Percentiles rank a stretch among this genome's conserved stretches.
Evolutionary conservation across 2,797 vertebrate genomes (phyloP).

Genomic region (Neopelma chrysocephalum): DNA sequence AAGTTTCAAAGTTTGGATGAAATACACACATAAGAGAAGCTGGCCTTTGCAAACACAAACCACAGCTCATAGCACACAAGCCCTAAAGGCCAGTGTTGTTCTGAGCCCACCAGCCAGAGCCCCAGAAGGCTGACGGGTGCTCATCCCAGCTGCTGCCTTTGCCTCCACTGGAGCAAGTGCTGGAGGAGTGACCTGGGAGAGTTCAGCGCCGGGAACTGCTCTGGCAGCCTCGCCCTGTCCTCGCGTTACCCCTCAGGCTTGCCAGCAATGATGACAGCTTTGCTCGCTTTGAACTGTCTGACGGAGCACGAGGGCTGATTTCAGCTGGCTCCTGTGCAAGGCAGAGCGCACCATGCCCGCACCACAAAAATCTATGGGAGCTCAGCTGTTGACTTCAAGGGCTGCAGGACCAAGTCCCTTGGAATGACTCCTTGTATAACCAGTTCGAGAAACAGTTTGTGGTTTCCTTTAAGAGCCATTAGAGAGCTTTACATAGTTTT

Average conservation of each 20-base stretch:
- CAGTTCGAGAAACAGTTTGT: conserved; percentile 25
- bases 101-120: background rate
- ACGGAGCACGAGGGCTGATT: background rate
- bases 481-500: conserved; percentile 40
- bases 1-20: fast-evolving
- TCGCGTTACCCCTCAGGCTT: background rate
- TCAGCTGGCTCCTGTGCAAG: conserved; percentile 28
- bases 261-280: conserved; percentile 53
- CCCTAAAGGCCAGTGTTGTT: fast-evolving
- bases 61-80: background rate
- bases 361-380: conserved; percentile 22
- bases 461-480: conserved; percentile 51
- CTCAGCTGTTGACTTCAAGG: background rate
- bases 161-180: background rate
- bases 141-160: fast-evolving
- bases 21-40: background rate
- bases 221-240: conserved; percentile 49
- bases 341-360: background rate
- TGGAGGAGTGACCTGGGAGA: conserved; percentile 31
- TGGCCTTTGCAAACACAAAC: background rate
- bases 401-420: background rate
- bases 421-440: background rate
- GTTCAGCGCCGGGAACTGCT: conserved; percentile 28
- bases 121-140: fast-evolving
- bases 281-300: conserved; percentile 49